Evolutionary conservation across 2,113 vertebrate genomes (phyloP).

Genomic region (Anhinga anhinga): DNA sequence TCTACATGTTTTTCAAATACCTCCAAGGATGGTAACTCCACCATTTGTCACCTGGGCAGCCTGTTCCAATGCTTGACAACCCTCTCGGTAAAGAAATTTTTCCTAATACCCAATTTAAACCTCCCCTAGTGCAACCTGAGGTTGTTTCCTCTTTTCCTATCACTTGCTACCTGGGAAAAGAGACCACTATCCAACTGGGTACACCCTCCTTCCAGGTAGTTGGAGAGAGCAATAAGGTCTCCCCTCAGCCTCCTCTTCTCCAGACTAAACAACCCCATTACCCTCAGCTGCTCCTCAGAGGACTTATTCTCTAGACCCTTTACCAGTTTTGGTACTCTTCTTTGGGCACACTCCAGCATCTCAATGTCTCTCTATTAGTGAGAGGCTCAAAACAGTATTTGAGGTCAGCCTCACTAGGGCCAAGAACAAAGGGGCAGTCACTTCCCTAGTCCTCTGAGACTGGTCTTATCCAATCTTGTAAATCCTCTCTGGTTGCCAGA

Average conservation of each 20-base stretch:
- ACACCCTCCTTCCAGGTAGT: background rate
- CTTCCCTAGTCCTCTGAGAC: background rate
- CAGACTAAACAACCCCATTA: too few relatives aligned
- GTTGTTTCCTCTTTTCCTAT: background rate
- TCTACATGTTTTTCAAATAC: background rate
- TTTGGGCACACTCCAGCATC: background rate
- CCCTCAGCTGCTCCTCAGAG: background rate
- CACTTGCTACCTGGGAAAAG: too few relatives aligned
- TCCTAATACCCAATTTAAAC: background rate
- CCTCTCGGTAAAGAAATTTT: background rate
- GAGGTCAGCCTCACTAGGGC: background rate
- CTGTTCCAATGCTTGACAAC: background rate
- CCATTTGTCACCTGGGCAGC: background rate
- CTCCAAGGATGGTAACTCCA: background rate
- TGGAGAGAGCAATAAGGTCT: background rate
- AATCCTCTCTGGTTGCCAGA: background rate
- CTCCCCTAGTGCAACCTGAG: background rate
- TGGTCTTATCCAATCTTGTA: background rate
- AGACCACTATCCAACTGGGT: accelerated
- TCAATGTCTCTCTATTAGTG: background rate
- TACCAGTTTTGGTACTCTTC: background rate
- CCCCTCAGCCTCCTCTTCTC: background rate
- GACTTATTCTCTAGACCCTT: background rate
- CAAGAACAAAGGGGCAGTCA: background rate
- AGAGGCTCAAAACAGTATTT: background rate